A percentile compares a stretch with the other conserved stretches of the same genome.
phyloP scores from a whole-genome alignment of 2,797 vertebrate species.

The Erethizon dorsatum region DNA sequence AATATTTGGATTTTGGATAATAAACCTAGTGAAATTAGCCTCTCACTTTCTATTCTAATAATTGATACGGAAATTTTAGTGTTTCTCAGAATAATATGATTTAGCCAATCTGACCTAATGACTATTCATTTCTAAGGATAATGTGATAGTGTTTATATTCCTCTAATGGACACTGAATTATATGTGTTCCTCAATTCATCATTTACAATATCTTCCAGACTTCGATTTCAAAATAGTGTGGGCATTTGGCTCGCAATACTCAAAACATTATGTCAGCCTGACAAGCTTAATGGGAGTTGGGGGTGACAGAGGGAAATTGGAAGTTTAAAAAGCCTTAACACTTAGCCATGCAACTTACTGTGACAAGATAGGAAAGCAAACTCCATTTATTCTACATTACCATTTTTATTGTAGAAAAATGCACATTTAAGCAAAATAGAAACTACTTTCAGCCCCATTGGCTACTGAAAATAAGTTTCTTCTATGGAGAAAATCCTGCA shows the following conservation, averaged over 20 bases:
- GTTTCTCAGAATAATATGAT: constrained; percentile 50
- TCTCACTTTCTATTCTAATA: constrained; percentile 11
- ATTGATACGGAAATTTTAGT: constrained; percentile 20
- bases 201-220: constrained; percentile 37
- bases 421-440: constrained; percentile 86
- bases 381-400: constrained; percentile 87
- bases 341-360: constrained; percentile 82
- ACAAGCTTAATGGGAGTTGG: constrained; percentile 72
- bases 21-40: constrained; percentile 10
- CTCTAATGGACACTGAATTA: constrained; percentile 43
- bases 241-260: constrained; percentile 65
- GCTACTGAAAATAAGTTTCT: constrained; percentile 80
- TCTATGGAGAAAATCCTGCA: constrained; percentile 74
- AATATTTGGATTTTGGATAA: constrained; percentile 27
- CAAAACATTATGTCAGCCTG: constrained; percentile 76
- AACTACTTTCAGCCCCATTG: constrained; percentile 84
- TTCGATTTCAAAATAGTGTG: constrained; percentile 71
- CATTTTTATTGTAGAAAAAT: constrained; percentile 84
- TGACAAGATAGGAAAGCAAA: constrained; percentile 85
- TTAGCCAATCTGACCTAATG: neutral
- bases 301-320: constrained; percentile 78
- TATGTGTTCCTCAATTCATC: constrained; percentile 56
- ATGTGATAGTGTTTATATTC: constrained; percentile 3
- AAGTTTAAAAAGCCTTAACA: constrained; percentile 82
- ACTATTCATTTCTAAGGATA: constrained; percentile 47